Evolutionary conservation across 2,113 vertebrate species (phyloP).

Genomic region (Hemibagrus wyckioides): DNA sequence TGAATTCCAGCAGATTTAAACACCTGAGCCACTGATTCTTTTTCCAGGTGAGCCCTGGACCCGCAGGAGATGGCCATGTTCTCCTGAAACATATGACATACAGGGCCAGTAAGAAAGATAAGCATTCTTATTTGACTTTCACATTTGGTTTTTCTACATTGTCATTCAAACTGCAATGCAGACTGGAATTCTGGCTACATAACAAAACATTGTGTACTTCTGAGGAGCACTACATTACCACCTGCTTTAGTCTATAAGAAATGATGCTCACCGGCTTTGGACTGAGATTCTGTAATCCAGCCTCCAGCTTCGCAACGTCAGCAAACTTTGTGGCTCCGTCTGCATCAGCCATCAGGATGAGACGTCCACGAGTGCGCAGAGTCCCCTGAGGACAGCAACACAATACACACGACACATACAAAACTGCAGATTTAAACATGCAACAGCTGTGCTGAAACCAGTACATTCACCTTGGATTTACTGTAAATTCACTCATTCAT

Average conservation of each 20-base stretch:
- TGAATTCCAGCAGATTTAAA: slow-evolving; percentile 7
- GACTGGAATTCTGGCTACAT: neutral
- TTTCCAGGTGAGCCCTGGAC: slow-evolving; percentile 93
- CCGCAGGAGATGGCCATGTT: slow-evolving; percentile 94
- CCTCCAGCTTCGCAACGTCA: slow-evolving; percentile 91
- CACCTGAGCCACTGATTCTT: slow-evolving; percentile 92
- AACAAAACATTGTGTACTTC: neutral
- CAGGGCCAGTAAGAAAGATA: neutral
- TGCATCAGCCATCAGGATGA: slow-evolving; percentile 95
- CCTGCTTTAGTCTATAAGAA: neutral
- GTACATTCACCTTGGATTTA: neutral
- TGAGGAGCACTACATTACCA: neutral
- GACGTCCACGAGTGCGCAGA: slow-evolving; percentile 83
- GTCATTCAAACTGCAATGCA: neutral
- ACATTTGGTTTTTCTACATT: neutral
- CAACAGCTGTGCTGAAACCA: neutral
- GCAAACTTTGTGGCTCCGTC: slow-evolving; percentile 95
- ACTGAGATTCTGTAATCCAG: slow-evolving; percentile 76
- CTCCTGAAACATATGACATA: slow-evolving; percentile 69
- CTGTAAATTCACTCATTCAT: neutral
- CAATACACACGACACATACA: neutral
- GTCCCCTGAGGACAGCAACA: slow-evolving; percentile 77
- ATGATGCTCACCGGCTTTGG: slow-evolving; percentile 79
- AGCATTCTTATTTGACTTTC: neutral
- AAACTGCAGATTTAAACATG: neutral